Conservation (phyloP, 2,797 vertebrate genomes). For the Sebastes goodei region DNA sequence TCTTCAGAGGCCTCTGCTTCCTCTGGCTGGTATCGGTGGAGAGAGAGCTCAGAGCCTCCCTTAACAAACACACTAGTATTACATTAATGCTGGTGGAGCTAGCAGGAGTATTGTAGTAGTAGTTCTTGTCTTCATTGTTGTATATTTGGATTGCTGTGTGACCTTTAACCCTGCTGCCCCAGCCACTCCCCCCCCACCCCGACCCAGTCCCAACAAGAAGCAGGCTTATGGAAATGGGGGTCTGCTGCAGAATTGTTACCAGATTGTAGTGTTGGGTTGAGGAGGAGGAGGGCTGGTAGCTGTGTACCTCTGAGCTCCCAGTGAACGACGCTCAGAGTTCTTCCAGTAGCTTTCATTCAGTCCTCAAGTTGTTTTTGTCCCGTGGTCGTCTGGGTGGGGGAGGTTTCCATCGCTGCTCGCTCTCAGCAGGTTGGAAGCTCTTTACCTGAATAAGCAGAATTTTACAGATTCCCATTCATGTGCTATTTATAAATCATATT, state of each 20-base stretch:
- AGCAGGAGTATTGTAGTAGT: constrained; percentile 3
- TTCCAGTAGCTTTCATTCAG: neutral
- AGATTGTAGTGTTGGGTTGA: constrained; percentile 73
- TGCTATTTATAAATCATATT: neutral
- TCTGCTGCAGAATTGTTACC: constrained; percentile 85
- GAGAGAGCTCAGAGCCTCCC: constrained; percentile 19
- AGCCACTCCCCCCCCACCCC: constrained; percentile 71
- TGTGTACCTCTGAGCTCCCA: constrained; percentile 21
- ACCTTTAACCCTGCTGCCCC: constrained; percentile 83
- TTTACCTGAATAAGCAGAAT: neutral
- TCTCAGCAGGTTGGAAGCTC: neutral
- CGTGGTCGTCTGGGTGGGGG: neutral
- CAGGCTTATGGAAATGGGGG: constrained; percentile 86
- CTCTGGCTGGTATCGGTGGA: too few relatives aligned
- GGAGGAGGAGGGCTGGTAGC: constrained; percentile 2
- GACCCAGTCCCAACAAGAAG: constrained; percentile 85
- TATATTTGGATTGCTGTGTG: constrained; percentile 77
- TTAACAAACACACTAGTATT: constrained; percentile 8
- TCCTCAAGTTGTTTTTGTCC: neutral
- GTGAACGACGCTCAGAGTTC: neutral
- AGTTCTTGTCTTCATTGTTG: constrained; percentile 28
- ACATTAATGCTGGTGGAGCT: constrained; percentile 14
- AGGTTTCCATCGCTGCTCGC: neutral
- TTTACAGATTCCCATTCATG: neutral
- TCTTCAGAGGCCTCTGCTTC: too few relatives aligned